Conservation (phyloP, 1,140 invertebrate genomes). For the Aphelenchoides besseyi region DNA sequence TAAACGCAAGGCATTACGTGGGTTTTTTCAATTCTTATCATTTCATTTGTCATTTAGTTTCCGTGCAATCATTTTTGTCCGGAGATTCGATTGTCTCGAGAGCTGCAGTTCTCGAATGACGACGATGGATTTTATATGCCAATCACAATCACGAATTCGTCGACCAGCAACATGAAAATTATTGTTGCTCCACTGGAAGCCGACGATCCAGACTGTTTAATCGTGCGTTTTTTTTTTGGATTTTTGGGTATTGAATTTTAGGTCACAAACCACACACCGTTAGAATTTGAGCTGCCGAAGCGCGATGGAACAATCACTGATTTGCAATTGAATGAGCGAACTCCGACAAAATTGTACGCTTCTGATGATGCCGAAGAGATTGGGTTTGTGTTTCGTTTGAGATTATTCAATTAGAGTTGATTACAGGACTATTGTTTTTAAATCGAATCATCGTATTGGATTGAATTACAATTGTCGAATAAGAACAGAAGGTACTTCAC, state of each 20-base stretch:
- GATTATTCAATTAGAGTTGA: background rate
- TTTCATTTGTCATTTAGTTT: conserved; percentile 36
- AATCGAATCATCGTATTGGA: background rate
- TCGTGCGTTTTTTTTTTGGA: background rate
- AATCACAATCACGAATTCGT: conserved; percentile 29
- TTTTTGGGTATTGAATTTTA: background rate
- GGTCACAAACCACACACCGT: background rate
- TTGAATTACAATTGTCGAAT: background rate
- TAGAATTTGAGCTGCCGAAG: background rate
- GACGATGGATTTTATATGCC: conserved; percentile 36
- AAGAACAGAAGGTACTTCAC: background rate
- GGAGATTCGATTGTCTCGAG: conserved; percentile 37
- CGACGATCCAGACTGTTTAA: background rate
- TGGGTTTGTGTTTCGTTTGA: background rate
- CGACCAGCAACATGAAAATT: conserved; percentile 22
- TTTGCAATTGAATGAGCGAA: background rate
- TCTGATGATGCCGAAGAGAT: background rate
- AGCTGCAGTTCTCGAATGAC: conserved; percentile 27
- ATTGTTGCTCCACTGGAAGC: background rate
- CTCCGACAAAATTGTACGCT: background rate
- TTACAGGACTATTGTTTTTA: conserved; percentile 9
- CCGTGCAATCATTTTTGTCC: conserved; percentile 34
- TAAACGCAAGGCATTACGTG: conserved; percentile 24
- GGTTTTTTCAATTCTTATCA: conserved; percentile 24
- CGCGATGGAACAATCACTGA: background rate